phyloP scores from a whole-genome alignment of 2,888 invertebrate genomes.

The Danaus chrysippus region DNA sequence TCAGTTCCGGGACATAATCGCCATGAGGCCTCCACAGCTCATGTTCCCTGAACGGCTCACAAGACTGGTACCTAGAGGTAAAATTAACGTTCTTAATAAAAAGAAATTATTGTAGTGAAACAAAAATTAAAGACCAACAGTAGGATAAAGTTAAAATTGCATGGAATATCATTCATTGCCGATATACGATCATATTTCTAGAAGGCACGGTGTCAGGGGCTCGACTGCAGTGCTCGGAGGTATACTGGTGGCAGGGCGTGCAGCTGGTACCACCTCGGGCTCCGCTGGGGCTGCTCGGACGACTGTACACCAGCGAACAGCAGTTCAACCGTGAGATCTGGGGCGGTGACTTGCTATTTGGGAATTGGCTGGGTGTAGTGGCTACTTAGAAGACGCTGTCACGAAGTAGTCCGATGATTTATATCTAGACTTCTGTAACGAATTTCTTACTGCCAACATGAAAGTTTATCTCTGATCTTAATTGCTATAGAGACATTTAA shows the following conservation, averaged over 20 bases:
- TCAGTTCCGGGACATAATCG: conserved; percentile 79
- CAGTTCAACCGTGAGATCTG: conserved; percentile 71
- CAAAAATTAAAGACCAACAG: no score
- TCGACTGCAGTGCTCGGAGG: conserved; percentile 81
- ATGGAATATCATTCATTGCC: background rate
- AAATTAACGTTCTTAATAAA: background rate
- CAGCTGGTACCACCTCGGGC: conserved; percentile 81
- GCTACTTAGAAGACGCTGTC: no score
- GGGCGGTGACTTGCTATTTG: conserved; percentile 18
- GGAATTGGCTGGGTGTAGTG: conserved; percentile 1
- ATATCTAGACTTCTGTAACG: no score
- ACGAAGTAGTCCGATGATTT: no score
- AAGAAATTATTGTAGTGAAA: no score
- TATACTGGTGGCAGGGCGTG: conserved; percentile 87
- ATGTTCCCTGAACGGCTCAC: conserved; percentile 84
- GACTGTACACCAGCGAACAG: conserved; percentile 70
- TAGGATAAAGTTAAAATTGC: background rate
- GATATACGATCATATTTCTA: background rate
- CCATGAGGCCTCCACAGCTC: conserved; percentile 82
- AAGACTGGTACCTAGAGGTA: conserved; percentile 81
- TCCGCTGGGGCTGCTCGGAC: conserved; percentile 81
- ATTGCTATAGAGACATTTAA: background rate
- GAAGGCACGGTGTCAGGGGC: conserved; percentile 58
- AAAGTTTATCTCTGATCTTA: no score
- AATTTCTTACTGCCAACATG: no score